These are phyloP conservation scores for Drosophila pandora DNA, from an alignment of 1,140 invertebrate genomes.

Conservation along the genomic window DNA sequence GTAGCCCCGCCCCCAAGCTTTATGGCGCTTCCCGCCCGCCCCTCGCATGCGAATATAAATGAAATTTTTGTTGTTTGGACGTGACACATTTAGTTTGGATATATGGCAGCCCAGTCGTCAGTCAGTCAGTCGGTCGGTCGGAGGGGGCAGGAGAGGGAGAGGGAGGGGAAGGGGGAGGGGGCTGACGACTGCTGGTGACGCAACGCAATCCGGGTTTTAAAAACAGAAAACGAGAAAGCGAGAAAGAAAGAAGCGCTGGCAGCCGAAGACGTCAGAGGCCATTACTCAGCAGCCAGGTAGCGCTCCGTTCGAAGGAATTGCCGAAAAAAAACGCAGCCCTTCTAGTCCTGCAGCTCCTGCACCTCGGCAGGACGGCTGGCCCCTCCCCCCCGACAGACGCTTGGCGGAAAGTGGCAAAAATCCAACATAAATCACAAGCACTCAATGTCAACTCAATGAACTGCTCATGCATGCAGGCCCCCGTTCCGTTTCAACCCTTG, in stretches of 20 bases:
- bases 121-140: slow-evolving; percentile 42
- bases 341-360: no score
- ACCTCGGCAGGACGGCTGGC: no score
- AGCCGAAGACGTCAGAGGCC: slow-evolving; percentile 24
- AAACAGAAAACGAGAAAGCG: slow-evolving; percentile 1
- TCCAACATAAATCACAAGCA: slow-evolving; percentile 77
- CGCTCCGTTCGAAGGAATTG: no score
- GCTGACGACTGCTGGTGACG: slow-evolving; percentile 40
- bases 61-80: slow-evolving; percentile 81
- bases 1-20: neutral
- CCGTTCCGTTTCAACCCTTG: slow-evolving; percentile 7
- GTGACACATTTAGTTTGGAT: slow-evolving; percentile 81
- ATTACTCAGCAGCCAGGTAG: neutral
- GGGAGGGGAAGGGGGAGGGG: slow-evolving; percentile 17
- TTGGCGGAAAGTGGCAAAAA: slow-evolving; percentile 36
- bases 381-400: neutral
- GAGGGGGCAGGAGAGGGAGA: neutral
- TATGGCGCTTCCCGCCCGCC: neutral
- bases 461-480: slow-evolving; percentile 61
- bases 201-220: slow-evolving; percentile 50
- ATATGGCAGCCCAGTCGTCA: slow-evolving; percentile 72
- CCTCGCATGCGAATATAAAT: slow-evolving; percentile 65
- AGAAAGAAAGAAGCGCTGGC: neutral
- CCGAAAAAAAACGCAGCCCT: no score
- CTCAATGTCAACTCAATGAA: slow-evolving; percentile 82